Evolutionary conservation across 2,888 invertebrate genomes (phyloP), one percentile per base, ranked within the genome.

Genomic region (Lapara coniferarum): DNA sequence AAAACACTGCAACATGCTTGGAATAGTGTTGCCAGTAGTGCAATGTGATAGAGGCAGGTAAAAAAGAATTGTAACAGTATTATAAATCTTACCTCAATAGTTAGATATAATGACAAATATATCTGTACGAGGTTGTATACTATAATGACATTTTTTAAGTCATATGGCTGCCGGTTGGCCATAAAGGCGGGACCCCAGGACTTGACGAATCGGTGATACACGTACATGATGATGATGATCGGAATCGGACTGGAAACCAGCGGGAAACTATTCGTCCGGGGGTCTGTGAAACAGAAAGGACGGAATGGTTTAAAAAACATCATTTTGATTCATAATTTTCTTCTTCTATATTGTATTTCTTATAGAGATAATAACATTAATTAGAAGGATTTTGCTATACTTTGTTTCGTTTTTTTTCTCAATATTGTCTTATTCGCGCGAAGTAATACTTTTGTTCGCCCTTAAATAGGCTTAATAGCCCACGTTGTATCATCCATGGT

Each of bases 101-200:
- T 89, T 73, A 95, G 83, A 72, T 93, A 89, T 10, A 86, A 79
- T 0, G 90, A 93, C 13, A 92, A 76, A 55, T 75, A 78, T 46
- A 96, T 95, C 93, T 97, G 96, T 57, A 95, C 79, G 7, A 95
- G 83, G 81, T 97, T 96, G 82, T 96, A 97, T 0, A 94, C 71
- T 67, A 96, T 91, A 74, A 97, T 92, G 10, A 95, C 71, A 63
- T 87, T 93, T 77, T 95, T 94, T 37, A 96, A 83, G 25, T 96
- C 91, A 79, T 94, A 95, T 0, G 96, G 95, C 66, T 93, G 90
- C 8, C 96, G 88, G 75, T 95, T 92, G 71, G 93, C 93, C 96
- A 97, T 97, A 67, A 95, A 88, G 44, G 92, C 90, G 0, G 96
- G 96, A 0, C 96, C 96, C 86, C 95, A 91, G 58, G 93, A 86